These are phyloP conservation scores for Lampris incognitus DNA, from an alignment of 2,113 vertebrate genomes.

Conservation along the genomic window DNA sequence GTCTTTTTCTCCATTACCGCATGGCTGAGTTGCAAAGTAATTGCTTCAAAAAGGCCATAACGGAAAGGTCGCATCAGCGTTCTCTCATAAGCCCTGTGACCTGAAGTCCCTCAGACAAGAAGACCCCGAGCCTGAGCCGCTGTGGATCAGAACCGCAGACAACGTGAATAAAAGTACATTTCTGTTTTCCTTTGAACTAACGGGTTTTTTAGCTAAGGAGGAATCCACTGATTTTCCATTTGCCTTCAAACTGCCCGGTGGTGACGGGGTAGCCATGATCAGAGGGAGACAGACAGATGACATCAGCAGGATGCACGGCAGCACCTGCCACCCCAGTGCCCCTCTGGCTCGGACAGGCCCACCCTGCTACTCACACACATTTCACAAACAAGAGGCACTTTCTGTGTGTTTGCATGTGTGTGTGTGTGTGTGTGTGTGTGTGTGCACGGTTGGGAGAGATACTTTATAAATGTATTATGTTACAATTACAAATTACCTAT, in stretches of 20 bases:
- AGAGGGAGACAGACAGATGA: slow-evolving; percentile 18
- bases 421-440: slow-evolving; percentile 31
- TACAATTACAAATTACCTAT: too few species aligned
- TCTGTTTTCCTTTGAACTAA: background rate
- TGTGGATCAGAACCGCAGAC: too few species aligned
- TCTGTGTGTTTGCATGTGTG: slow-evolving; percentile 16
- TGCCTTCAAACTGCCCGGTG: slow-evolving; percentile 8
- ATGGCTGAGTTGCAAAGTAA: too few species aligned
- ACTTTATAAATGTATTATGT: too few species aligned
- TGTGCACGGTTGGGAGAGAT: too few species aligned
- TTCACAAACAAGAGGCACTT: slow-evolving; percentile 37
- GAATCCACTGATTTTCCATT: slow-evolving; percentile 5
- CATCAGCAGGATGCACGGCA: slow-evolving; percentile 12
- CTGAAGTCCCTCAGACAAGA: too few species aligned
- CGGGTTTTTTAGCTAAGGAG: background rate
- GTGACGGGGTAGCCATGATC: slow-evolving; percentile 9
- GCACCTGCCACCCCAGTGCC: background rate
- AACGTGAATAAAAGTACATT: too few species aligned
- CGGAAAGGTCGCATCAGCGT: too few species aligned
- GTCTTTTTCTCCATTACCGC: too few species aligned
- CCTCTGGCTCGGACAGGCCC: slow-evolving; percentile 15
- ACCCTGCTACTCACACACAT: slow-evolving; percentile 23
- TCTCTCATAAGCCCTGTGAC: too few species aligned
- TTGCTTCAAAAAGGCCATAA: too few species aligned
- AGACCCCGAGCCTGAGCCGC: too few species aligned